Percentiles rank a stretch among this genome's conserved stretches.
These are phyloP conservation scores for Morelia viridis DNA, from an alignment of 2,797 vertebrate genomes.

Conservation along the genomic window DNA sequence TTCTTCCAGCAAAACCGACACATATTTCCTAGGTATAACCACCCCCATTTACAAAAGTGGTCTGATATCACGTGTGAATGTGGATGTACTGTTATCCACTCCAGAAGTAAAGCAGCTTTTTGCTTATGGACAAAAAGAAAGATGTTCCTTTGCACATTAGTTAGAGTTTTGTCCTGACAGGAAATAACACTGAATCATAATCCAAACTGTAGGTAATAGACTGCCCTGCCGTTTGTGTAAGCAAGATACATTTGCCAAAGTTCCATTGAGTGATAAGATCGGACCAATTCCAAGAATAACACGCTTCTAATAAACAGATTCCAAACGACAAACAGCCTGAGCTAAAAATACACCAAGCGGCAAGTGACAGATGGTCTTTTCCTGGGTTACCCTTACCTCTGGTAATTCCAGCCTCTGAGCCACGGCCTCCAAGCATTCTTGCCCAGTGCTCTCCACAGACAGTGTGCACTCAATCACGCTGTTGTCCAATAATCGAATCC, in stretches of 20 bases:
- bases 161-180: background rate
- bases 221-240: background rate
- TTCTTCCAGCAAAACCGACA: background rate
- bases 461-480: constrained; percentile 91
- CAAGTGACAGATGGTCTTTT: constrained; percentile 26
- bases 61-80: background rate
- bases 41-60: background rate
- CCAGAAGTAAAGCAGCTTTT: background rate
- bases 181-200: background rate
- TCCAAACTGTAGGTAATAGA: rapidly evolving
- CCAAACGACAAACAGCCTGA: constrained; percentile 23
- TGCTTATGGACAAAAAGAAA: background rate
- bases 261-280: constrained; percentile 36
- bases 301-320: constrained; percentile 26
- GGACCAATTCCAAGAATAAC: constrained; percentile 27
- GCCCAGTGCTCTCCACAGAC: constrained; percentile 93
- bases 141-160: constrained; percentile 5
- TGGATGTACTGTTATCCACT: background rate
- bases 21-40: background rate
- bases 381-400: constrained; percentile 78
- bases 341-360: constrained; percentile 11
- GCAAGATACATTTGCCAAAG: constrained; percentile 5
- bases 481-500: constrained; percentile 89
- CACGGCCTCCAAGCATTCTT: constrained; percentile 94
- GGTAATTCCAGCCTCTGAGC: constrained; percentile 91